Conservation (phyloP, 2,888 invertebrate species). For the Scrobipalpa atriplicella region DNA sequence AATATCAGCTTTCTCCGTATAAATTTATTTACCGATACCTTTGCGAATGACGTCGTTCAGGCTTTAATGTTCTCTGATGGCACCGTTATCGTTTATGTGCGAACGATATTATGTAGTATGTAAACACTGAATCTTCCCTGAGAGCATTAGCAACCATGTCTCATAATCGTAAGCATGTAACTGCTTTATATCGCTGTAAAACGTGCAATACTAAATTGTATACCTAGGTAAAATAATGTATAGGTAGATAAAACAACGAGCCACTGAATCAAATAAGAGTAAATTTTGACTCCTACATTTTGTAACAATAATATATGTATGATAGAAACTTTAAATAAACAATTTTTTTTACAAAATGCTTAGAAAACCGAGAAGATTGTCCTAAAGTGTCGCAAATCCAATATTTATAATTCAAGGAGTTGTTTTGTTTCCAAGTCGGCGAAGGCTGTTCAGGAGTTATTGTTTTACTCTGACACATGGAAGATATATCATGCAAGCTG, state of each 20-base stretch:
- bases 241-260: too few species aligned
- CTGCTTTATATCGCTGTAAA: conserved; percentile 15
- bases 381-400: conserved; percentile 38
- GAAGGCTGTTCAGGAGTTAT: conserved; percentile 59
- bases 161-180: conserved; percentile 20
- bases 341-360: not conserved
- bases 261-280: too few species aligned
- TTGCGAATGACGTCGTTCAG: conserved; percentile 48
- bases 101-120: conserved; percentile 29
- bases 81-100: conserved; percentile 35
- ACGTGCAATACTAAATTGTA: too few species aligned
- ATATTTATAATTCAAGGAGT: conserved; percentile 54
- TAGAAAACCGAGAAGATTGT: conserved; percentile 13
- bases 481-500: conserved; percentile 60
- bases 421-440: conserved; percentile 56
- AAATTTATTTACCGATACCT: conserved; percentile 23
- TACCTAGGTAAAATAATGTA: too few species aligned
- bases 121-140: conserved; percentile 33
- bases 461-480: conserved; percentile 65
- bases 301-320: too few species aligned
- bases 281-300: too few species aligned
- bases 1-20: too few species aligned
- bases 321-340: not conserved
- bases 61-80: conserved; percentile 43
- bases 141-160: conserved; percentile 19